phyloP scores from a whole-genome alignment of 2,113 vertebrate genomes.

The Podocnemis expansa region DNA sequence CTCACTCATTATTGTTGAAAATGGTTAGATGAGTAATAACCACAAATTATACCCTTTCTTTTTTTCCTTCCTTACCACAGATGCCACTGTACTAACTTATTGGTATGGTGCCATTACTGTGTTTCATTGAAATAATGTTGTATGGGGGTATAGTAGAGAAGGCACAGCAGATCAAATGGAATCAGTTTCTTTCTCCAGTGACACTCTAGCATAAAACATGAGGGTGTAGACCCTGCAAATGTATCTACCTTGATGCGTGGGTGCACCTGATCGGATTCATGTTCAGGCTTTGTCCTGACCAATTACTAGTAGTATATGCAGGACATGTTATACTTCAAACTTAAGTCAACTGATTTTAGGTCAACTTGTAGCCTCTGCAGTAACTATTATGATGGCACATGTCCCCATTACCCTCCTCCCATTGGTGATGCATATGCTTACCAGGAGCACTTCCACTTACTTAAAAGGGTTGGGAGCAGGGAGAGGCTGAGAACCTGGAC shows the following conservation, averaged over 20 bases:
- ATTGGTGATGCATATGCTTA: too few species aligned
- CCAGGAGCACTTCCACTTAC: too few species aligned
- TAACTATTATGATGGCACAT: too few species aligned
- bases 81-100: neutral
- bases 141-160: neutral
- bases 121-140: neutral
- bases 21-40: neutral
- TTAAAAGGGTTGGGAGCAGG: too few species aligned
- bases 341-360: too few species aligned
- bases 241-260: neutral
- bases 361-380: too few species aligned
- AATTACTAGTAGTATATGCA: accelerated
- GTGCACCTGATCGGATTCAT: neutral
- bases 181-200: too few species aligned
- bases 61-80: accelerated
- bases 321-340: too few species aligned
- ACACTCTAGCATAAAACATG: neutral
- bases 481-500: too few species aligned
- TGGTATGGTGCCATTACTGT: neutral
- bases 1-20: neutral
- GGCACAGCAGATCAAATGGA: neutral
- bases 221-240: neutral
- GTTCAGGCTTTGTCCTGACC: accelerated
- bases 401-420: too few species aligned
- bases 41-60: neutral